phyloP scores from a whole-genome alignment of 2,888 invertebrate genomes.

The Eudasyphora cyanicolor region DNA sequence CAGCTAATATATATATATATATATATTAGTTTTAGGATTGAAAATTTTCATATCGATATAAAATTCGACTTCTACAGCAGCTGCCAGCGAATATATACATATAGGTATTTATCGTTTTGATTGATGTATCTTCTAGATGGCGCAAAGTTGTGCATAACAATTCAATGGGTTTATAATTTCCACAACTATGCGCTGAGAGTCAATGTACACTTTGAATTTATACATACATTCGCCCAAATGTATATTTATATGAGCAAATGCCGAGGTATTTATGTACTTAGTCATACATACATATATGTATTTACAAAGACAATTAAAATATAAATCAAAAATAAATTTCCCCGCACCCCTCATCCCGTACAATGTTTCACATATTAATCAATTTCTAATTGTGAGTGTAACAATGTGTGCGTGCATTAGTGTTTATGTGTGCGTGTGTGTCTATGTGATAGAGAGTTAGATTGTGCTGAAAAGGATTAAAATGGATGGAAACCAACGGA shows the following conservation, averaged over 20 bases:
- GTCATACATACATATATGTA: not conserved
- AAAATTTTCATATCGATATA: too few species aligned
- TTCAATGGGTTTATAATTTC: too few species aligned
- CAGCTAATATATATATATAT: too few species aligned
- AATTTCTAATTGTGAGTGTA: constrained; percentile 51
- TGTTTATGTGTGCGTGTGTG: constrained; percentile 7
- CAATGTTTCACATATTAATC: constrained; percentile 53
- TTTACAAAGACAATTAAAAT: constrained; percentile 23
- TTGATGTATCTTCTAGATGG: too few species aligned
- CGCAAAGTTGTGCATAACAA: too few species aligned
- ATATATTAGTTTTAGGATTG: too few species aligned
- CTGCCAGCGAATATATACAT: too few species aligned
- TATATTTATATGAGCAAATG: too few species aligned
- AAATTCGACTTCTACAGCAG: too few species aligned
- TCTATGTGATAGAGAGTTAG: not conserved
- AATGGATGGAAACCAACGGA: constrained; percentile 62
- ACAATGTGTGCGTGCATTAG: not conserved
- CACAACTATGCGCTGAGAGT: too few species aligned
- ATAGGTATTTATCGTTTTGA: too few species aligned
- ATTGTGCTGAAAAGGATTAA: constrained; percentile 58
- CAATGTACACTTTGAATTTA: too few species aligned
- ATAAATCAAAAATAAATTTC: not conserved
- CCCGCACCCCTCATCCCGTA: not conserved
- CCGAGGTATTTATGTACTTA: not conserved
- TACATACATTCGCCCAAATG: not conserved